Conservation (phyloP, 2,113 vertebrate genomes). For the Pelodiscus sinensis region DNA sequence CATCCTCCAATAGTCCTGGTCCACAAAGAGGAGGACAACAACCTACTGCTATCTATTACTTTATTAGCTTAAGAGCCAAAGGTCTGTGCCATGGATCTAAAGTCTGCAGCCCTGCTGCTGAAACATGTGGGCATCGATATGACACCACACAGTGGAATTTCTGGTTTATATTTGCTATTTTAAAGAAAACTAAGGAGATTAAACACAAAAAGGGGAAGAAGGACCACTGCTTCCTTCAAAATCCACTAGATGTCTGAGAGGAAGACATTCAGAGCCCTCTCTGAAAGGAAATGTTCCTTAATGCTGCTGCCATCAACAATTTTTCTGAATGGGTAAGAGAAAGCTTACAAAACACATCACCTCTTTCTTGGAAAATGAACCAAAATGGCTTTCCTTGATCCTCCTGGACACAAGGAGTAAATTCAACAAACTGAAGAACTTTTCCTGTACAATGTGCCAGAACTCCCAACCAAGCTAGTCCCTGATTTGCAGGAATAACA, state of each 20-base stretch:
- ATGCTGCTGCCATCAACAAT: not conserved
- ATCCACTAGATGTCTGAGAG: not conserved
- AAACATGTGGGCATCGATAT: not conserved
- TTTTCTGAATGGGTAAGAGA: not conserved
- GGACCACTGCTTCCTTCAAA: not conserved
- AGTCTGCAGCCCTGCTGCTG: not conserved
- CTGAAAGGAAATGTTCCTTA: not conserved
- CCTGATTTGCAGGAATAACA: not conserved
- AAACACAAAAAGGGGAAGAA: not conserved
- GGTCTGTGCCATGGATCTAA: not conserved
- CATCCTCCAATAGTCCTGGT: not conserved
- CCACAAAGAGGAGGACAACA: not conserved
- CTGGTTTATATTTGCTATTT: not conserved
- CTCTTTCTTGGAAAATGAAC: not conserved
- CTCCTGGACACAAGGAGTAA: not conserved
- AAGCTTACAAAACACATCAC: not conserved
- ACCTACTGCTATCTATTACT: not conserved
- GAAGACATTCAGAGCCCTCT: not conserved
- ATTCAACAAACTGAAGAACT: not conserved
- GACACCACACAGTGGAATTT: not conserved
- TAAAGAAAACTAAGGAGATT: not conserved
- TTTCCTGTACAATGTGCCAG: not conserved
- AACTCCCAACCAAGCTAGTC: not conserved
- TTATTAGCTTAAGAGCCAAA: not conserved
- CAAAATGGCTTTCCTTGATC: not conserved